Evolutionary conservation across 2,888 invertebrate species (phyloP).

Genomic region (Pachymerium ferrugineum): DNA sequence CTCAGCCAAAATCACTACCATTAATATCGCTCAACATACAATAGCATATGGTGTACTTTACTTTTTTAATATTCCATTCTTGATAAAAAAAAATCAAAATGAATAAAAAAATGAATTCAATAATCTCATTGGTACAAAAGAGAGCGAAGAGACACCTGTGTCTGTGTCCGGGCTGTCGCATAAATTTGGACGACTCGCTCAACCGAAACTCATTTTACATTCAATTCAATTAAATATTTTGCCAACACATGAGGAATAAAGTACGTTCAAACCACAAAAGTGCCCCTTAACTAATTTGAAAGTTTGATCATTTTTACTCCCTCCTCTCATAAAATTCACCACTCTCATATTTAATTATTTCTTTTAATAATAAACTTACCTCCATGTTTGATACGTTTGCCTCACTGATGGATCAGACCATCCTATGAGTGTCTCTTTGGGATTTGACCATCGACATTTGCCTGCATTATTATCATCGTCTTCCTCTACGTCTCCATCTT

Average conservation of each 20-base stretch:
- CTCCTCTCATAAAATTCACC: neutral
- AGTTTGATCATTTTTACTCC: neutral
- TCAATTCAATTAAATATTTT: slow-evolving; percentile 7
- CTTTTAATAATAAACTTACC: neutral
- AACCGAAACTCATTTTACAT: neutral
- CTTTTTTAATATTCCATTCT: neutral
- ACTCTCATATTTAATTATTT: neutral
- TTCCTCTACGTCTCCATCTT: slow-evolving; percentile 3
- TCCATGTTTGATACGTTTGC: neutral
- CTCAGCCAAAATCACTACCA: neutral
- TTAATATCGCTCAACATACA: neutral
- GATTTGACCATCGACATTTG: neutral
- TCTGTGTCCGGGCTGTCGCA: neutral
- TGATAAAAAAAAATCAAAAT: neutral
- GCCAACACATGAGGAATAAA: neutral
- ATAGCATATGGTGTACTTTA: neutral
- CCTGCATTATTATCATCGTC: neutral
- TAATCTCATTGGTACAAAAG: slow-evolving; percentile 3
- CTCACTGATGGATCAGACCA: neutral
- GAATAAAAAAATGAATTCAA: neutral
- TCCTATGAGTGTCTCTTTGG: slow-evolving; percentile 11
- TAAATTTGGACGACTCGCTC: neutral
- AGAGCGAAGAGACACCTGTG: neutral
- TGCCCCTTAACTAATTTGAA: neutral
- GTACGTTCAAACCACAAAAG: neutral